Percentiles rank a stretch among this genome's conserved stretches.
Conservation (phyloP, 1,140 invertebrate species). For the Trichoplusia ni region DNA sequence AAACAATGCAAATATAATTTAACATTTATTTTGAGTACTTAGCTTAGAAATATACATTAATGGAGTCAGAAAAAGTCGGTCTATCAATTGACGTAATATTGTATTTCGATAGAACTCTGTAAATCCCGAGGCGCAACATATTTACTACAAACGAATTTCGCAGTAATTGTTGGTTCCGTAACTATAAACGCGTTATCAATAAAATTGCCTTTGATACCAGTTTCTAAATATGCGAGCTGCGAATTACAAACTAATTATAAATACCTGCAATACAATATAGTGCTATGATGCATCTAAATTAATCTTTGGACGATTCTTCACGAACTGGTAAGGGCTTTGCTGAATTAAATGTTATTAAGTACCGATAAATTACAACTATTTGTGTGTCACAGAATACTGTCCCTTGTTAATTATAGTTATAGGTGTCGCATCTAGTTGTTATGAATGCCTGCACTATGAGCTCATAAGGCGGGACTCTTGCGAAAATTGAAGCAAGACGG, state of each 20-base stretch:
- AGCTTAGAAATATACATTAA: too few relatives aligned
- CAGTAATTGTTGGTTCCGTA: slow-evolving; percentile 43
- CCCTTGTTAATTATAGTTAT: background rate
- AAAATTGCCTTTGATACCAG: slow-evolving; percentile 53
- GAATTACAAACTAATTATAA: slow-evolving; percentile 57
- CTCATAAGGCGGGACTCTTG: too few relatives aligned
- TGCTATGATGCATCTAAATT: slow-evolving; percentile 39
- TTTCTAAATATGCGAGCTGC: slow-evolving; percentile 55
- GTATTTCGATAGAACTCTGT: slow-evolving; percentile 51
- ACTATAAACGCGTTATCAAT: slow-evolving; percentile 65
- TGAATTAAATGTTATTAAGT: slow-evolving; percentile 35
- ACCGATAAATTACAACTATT: slow-evolving; percentile 23
- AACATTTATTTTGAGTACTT: too few relatives aligned
- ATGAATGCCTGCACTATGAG: too few relatives aligned
- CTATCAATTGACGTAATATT: slow-evolving; percentile 62
- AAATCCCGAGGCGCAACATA: slow-evolving; percentile 43
- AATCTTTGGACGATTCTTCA: slow-evolving; percentile 70
- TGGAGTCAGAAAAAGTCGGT: too few relatives aligned
- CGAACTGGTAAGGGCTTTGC: slow-evolving; percentile 72
- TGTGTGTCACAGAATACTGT: background rate
- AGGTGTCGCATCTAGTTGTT: too few relatives aligned
- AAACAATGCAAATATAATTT: too few relatives aligned
- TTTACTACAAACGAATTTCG: slow-evolving; percentile 41
- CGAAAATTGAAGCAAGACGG: too few relatives aligned
- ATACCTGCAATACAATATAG: slow-evolving; percentile 53